Evolutionary conservation across 2,113 vertebrate species (phyloP), one percentile per base, ranked within the genome.

Genomic region (Bombycilla garrulus): DNA sequence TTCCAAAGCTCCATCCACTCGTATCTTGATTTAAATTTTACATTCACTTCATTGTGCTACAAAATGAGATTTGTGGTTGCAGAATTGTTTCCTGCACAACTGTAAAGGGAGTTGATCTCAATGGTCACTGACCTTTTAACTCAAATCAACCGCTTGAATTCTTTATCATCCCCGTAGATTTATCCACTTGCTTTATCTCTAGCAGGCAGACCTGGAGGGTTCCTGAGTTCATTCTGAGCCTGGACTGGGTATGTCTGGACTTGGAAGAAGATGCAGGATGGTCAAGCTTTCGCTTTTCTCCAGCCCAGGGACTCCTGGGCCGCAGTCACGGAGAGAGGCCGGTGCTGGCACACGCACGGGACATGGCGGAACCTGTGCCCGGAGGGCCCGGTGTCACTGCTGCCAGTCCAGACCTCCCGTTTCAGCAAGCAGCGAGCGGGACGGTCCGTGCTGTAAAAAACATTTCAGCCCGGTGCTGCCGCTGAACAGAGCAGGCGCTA

Each of bases 361-460:
- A 10, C 44, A 3, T 4, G 72, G 12, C 3, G 17, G 66, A 5
- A 7, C 53, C 62, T 42, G 33, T 1, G 20, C 15, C 17, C 20
- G 9, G 21, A 5, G 35, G 24, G 25, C 40, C 65, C 1, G 40
- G 8, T 3, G 15, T 31, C 70, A 9, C 36, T 19, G 8, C 1
- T 0, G 38, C 44, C 5, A 2, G 2, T 38, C 38, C 38, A 38
- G 38, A 38, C 38, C 38, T 38, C 60, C 17, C 17, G 8, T 16
- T 51, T 3, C 65, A 5, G 1, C 4, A 6, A 26, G 65, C 21
- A 15, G 74, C 56, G 36, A n/a, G 12, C 19, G 10, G 60, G 18
- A 19, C 0, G 56, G 11, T 38, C 45, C 15, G 0, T 0, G 57
- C n/a, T 10, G 1, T 0, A 1, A 13, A 15, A 36, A 3, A 5